Conservation (phyloP, 2,888 invertebrate genomes). For the Drosophila stalkeri region DNA sequence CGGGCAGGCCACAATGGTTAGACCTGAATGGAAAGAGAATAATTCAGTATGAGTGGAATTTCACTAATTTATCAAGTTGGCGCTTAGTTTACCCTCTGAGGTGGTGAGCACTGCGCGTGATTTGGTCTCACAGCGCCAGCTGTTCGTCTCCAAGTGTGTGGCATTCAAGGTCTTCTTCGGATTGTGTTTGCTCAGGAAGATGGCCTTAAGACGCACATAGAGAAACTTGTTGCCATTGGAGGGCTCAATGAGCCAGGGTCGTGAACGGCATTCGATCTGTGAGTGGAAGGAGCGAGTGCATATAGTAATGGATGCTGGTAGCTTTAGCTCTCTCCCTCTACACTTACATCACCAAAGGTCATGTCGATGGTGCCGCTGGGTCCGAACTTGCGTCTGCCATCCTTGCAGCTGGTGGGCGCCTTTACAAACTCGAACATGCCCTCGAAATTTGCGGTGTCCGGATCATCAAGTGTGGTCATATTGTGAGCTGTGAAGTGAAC, state of each 20-base stretch:
- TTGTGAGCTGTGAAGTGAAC: conserved; percentile 92
- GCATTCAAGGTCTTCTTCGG: conserved; percentile 86
- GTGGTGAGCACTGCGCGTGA: conserved; percentile 93
- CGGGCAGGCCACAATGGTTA: conserved; percentile 87
- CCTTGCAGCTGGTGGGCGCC: conserved; percentile 89
- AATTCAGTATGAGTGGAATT: not conserved
- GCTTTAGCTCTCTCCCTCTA: not conserved
- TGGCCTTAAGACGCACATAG: conserved; percentile 91
- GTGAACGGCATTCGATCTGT: conserved; percentile 92
- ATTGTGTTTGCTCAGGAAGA: conserved; percentile 85
- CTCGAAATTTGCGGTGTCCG: conserved; percentile 93
- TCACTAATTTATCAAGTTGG: too few species aligned
- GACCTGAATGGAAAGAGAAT: conserved; percentile 78
- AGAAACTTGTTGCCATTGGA: conserved; percentile 90
- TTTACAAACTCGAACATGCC: conserved; percentile 93
- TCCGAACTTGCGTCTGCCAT: conserved; percentile 89
- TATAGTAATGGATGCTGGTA: not conserved
- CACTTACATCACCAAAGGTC: conserved; percentile 84
- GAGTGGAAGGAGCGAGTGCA: not conserved
- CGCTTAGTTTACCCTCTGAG: conserved; percentile 85
- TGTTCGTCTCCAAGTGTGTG: conserved; percentile 87
- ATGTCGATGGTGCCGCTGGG: conserved; percentile 92
- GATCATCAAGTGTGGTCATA: conserved; percentile 95
- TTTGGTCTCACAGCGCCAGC: conserved; percentile 89
- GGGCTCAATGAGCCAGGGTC: conserved; percentile 93